Base-by-base conservation (phyloP, 2,113 vertebrate species). In the Coregonus clupeaformis region DNA sequence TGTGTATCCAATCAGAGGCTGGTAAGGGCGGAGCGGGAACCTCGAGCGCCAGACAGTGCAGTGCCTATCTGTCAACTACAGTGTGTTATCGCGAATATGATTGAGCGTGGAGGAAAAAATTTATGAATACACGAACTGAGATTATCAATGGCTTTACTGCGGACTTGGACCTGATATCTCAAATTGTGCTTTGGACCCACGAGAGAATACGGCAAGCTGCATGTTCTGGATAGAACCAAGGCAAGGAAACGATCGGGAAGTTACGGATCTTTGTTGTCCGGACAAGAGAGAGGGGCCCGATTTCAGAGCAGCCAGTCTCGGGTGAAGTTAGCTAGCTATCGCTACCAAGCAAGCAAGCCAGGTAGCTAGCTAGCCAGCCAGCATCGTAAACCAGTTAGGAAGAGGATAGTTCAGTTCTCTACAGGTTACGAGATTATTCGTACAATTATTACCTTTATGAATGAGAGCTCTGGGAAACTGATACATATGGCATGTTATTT, bases 251-350 rank as follows among this genome's bases (percentile, higher is more conserved):
- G 52, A 67, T 67, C 9, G 64, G 14, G 79, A 83, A 79, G 82
- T 85, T 83, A 18, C 71, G 74, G 75, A 81, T 78, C 82, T 85
- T 84, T 82, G 83, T 82, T 72, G 72, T 66, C 72, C 71, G 67
- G 80, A 77, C 12, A 71, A 77, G 72, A 78, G 62, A 84, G 52
- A 30, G 68, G 78, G 90, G 87, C 90, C 88, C 70, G 82, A 82
- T 72, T 73, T 60, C 25, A 24, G 79, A 81, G 82, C 68, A 52
- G 49, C 59, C 75, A 57, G 77, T 71, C 9, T 73, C 9, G 47
- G 36, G 30, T 68, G 6, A 57, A 67, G 25, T 68, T 59, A 65
- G 22, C 63, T 4, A 66, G 62, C 24, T 1, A 29, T 13, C 13
- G 29, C 36, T 63, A 13, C 5, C 14, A 47, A 7, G 2, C 18